These are phyloP conservation scores for Drosophila jambulina DNA, from an alignment of 1,140 invertebrate species.

Conservation along the genomic window DNA sequence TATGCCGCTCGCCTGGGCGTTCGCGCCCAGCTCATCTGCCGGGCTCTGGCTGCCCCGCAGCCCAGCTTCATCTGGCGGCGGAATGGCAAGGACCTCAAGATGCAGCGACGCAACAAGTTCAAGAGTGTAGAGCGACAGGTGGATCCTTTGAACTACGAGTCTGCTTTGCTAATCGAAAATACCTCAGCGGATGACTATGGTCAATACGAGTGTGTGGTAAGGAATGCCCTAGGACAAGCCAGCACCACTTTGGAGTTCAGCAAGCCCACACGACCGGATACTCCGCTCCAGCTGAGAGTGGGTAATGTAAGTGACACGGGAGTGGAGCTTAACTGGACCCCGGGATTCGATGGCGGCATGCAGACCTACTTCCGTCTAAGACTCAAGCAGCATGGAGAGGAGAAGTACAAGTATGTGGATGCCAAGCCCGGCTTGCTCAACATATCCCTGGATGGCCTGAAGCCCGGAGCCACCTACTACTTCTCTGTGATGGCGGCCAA, in stretches of 20 bases:
- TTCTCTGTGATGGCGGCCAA: constrained; percentile 96
- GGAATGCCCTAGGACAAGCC: constrained; percentile 94
- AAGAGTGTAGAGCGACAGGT: constrained; percentile 71
- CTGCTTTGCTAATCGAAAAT: constrained; percentile 91
- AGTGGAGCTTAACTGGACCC: constrained; percentile 93
- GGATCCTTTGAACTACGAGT: constrained; percentile 89
- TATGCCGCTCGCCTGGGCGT: constrained; percentile 94
- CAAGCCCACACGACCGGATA: constrained; percentile 94
- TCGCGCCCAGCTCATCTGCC: constrained; percentile 92
- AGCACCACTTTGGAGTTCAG: constrained; percentile 91
- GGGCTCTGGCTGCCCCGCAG: constrained; percentile 92
- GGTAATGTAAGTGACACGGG: constrained; percentile 94
- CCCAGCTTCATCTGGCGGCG: constrained; percentile 94
- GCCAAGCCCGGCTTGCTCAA: constrained; percentile 90
- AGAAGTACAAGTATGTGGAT: constrained; percentile 91
- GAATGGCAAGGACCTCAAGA: constrained; percentile 86
- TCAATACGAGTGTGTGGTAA: constrained; percentile 94
- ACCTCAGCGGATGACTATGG: constrained; percentile 94
- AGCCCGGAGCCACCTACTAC: constrained; percentile 93
- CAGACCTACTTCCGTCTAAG: constrained; percentile 92
- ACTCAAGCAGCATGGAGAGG: constrained; percentile 85
- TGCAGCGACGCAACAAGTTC: constrained; percentile 77
- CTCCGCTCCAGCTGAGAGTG: constrained; percentile 90
- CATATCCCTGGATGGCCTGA: constrained; percentile 89
- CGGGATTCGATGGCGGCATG: constrained; percentile 97